A percentile compares a stretch with the other conserved stretches of the same genome.
Evolutionary conservation across 2,888 invertebrate species (phyloP).

Genomic region (Arctia plantaginis): DNA sequence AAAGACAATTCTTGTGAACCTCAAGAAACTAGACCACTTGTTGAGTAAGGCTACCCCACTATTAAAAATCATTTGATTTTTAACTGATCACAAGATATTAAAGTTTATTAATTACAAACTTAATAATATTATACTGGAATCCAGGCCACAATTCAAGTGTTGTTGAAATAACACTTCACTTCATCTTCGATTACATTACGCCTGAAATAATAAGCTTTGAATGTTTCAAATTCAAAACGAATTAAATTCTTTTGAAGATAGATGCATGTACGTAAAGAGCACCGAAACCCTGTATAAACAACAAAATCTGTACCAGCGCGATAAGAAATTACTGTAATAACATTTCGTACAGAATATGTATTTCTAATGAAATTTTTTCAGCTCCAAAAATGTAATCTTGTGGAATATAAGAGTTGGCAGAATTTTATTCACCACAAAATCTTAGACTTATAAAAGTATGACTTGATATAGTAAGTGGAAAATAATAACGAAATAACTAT

Average conservation of each 20-base stretch:
- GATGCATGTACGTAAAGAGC: constrained; percentile 1
- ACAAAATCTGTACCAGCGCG: constrained; percentile 13
- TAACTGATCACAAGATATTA: neutral
- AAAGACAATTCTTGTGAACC: too few relatives aligned
- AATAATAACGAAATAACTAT: too few relatives aligned
- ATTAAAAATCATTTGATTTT: neutral
- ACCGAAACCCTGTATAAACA: constrained; percentile 17
- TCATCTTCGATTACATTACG: neutral
- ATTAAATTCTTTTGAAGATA: neutral
- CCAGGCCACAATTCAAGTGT: neutral
- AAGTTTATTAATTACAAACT: neutral
- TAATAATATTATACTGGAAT: neutral
- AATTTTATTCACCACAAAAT: neutral
- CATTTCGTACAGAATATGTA: constrained; percentile 12
- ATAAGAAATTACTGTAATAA: constrained; percentile 15
- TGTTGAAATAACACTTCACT: neutral
- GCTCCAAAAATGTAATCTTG: neutral
- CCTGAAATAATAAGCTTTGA: neutral
- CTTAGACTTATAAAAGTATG: neutral
- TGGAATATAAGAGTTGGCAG: neutral
- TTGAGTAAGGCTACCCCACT: accelerated
- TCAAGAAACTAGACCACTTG: neutral
- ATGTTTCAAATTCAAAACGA: neutral
- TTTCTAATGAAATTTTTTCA: constrained; percentile 8
- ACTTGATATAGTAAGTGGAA: neutral